Conservation (phyloP, 2,888 invertebrate species). For the Macrosiphum euphorbiae region DNA sequence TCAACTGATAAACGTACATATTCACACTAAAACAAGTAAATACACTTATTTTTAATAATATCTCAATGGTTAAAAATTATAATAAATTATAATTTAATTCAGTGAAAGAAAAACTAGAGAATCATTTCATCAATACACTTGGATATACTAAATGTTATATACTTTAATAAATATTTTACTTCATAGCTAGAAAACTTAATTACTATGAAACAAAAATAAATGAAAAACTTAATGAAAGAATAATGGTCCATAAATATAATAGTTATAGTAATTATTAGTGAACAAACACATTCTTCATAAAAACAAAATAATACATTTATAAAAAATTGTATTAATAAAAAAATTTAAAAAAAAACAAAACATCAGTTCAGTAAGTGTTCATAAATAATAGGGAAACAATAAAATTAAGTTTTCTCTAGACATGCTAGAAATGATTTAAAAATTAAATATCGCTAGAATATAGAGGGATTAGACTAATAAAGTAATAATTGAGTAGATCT, state of each 20-base stretch:
- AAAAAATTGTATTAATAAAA: neutral
- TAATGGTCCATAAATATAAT: neutral
- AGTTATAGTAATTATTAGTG: neutral
- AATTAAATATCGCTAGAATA: neutral
- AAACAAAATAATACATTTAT: neutral
- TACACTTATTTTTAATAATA: neutral
- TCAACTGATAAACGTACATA: neutral
- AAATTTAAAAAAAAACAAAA: neutral
- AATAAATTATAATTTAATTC: neutral
- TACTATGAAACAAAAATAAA: too few species aligned
- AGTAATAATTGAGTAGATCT: neutral
- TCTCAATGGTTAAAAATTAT: neutral
- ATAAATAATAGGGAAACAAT: neutral
- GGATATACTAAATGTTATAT: neutral
- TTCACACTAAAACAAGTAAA: neutral
- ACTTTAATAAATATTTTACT: neutral
- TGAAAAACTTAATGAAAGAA: neutral
- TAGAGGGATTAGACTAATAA: neutral
- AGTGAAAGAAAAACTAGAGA: slow-evolving; percentile 10
- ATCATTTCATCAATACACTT: slow-evolving; percentile 33
- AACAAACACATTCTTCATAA: neutral
- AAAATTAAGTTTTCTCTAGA: neutral
- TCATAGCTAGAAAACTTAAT: neutral
- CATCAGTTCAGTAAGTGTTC: neutral
- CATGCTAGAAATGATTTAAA: neutral